Conservation (phyloP, 2,113 vertebrate species). For the Daboia siamensis region DNA sequence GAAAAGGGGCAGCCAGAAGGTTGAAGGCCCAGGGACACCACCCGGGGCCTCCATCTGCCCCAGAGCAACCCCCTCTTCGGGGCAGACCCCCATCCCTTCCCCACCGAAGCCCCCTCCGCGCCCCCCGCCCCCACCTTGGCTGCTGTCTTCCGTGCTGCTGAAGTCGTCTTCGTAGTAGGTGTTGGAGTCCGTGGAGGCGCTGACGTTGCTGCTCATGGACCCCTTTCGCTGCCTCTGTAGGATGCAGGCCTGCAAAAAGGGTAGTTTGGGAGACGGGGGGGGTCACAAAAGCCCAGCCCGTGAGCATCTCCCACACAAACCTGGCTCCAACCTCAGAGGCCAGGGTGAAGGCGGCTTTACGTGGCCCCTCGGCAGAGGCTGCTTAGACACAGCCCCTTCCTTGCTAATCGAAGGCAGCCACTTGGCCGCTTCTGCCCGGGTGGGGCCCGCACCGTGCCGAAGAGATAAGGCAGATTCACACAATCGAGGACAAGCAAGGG, state of each 20-base stretch:
- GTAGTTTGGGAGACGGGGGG: too few relatives aligned
- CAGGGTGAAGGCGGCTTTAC: not conserved
- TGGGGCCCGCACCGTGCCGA: fast-evolving
- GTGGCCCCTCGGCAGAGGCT: not conserved
- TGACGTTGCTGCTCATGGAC: constrained; percentile 95
- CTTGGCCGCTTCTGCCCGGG: not conserved
- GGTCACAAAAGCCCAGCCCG: not conserved
- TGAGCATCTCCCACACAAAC: not conserved
- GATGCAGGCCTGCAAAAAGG: constrained; percentile 83
- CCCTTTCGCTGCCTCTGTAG: constrained; percentile 96
- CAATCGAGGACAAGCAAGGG: not conserved
- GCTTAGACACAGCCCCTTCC: not conserved
- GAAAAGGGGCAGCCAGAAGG: not conserved
- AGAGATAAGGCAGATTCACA: not conserved
- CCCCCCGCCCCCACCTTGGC: constrained; percentile 83
- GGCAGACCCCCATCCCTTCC: not conserved
- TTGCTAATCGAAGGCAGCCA: not conserved
- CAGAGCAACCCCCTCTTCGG: not conserved
- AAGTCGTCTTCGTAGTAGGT: constrained; percentile 99
- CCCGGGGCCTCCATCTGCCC: not conserved
- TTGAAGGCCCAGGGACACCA: not conserved
- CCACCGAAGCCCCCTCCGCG: not conserved
- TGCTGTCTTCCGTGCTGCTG: constrained; percentile 98
- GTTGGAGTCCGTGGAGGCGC: constrained; percentile 96
- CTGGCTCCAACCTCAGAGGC: not conserved